These are phyloP conservation scores for Nymphalis c-album DNA, from an alignment of 2,888 invertebrate genomes.

Conservation along the genomic window DNA sequence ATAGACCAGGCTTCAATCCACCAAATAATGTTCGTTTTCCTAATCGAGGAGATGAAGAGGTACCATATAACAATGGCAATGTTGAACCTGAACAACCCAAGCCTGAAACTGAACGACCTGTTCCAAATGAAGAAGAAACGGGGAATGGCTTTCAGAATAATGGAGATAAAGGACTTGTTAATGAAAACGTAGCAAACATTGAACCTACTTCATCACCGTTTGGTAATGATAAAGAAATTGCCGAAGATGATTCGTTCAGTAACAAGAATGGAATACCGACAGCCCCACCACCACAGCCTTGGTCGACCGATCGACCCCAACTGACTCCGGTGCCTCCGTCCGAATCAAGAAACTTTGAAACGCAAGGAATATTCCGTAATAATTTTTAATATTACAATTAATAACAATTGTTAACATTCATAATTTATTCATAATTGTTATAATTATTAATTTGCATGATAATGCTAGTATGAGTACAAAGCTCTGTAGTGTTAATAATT, in stretches of 20 bases:
- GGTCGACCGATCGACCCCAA: constrained; percentile 31
- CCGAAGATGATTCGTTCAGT: neutral
- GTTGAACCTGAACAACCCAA: constrained; percentile 23
- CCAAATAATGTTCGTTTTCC: constrained; percentile 41
- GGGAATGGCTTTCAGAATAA: constrained; percentile 24
- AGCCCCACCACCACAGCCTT: neutral
- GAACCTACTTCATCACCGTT: neutral
- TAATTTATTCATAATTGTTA: neutral
- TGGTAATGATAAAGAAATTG: neutral
- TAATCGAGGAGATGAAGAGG: constrained; percentile 31
- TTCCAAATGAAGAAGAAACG: constrained; percentile 12
- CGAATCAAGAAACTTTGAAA: constrained; percentile 46
- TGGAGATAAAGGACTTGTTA: constrained; percentile 3
- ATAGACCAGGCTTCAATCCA: constrained; percentile 34
- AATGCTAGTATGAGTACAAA: neutral
- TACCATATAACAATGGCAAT: constrained; percentile 33
- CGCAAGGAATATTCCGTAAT: constrained; percentile 49
- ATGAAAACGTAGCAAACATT: neutral
- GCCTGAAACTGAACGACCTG: constrained; percentile 1
- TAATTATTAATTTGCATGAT: neutral
- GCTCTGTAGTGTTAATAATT: too few relatives aligned
- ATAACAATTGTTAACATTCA: neutral
- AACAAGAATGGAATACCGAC: constrained; percentile 4
- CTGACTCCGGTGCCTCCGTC: constrained; percentile 49
- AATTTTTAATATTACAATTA: neutral